Percentiles rank a stretch among this genome's conserved stretches.
Conservation (phyloP, 2,888 invertebrate genomes). For the Strigamia transsilvanica region DNA sequence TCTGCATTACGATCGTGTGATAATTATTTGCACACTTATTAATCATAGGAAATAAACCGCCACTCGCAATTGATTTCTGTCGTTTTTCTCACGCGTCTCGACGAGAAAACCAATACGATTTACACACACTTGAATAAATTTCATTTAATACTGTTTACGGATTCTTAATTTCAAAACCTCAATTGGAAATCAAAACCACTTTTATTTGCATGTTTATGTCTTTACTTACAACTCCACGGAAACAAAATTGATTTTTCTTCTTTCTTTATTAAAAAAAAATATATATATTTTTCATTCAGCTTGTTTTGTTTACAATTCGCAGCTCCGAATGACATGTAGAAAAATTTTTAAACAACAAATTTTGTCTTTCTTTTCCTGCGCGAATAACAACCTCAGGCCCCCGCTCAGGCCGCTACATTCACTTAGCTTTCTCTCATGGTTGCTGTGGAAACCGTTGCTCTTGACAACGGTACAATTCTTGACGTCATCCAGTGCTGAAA, state of each 20-base stretch:
- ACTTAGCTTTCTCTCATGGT: constrained; percentile 32
- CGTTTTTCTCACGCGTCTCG: constrained; percentile 34
- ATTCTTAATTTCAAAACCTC: not conserved
- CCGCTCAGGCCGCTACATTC: not conserved
- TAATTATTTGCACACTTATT: constrained; percentile 24
- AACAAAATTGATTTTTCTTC: not conserved
- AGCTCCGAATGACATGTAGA: not conserved
- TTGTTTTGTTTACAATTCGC: not conserved
- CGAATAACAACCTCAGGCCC: constrained; percentile 36
- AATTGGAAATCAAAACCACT: constrained; percentile 4
- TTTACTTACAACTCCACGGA: not conserved
- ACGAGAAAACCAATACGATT: constrained; percentile 36
- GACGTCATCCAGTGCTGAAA: constrained; percentile 9
- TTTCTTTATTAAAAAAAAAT: not conserved
- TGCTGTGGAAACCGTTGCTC: constrained; percentile 33
- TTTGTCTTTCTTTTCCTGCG: constrained; percentile 13
- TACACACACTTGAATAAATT: constrained; percentile 33
- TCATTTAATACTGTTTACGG: constrained; percentile 11
- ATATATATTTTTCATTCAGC: not conserved
- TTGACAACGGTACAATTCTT: not conserved
- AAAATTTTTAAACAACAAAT: constrained; percentile 18
- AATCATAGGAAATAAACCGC: not conserved
- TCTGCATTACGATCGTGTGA: not conserved
- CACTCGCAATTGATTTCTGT: constrained; percentile 34
- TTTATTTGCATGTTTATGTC: not conserved